phyloP scores from a whole-genome alignment of 2,113 vertebrate species.

The Nicator chloris region DNA sequence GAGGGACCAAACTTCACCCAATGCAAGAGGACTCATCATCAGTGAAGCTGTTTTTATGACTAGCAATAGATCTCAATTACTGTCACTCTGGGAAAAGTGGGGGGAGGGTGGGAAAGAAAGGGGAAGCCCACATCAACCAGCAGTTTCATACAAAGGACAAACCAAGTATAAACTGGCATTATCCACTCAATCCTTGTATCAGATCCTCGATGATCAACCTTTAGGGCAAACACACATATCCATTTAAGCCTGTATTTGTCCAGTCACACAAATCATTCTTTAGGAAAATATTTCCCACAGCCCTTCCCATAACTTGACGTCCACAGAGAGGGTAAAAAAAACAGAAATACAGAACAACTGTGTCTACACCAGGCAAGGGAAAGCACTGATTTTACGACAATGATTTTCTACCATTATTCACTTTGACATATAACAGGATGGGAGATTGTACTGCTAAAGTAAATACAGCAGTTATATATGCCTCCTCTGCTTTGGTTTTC shows the following conservation, averaged over 20 bases:
- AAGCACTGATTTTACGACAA: slow-evolving; percentile 11
- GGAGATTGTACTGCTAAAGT: slow-evolving; percentile 23
- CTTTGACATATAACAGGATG: slow-evolving; percentile 20
- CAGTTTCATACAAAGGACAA: slow-evolving; percentile 24
- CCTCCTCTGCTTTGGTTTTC: slow-evolving; percentile 13
- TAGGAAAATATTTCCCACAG: slow-evolving; percentile 60
- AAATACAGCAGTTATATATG: neutral
- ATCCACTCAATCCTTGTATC: slow-evolving; percentile 43
- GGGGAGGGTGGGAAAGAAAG: slow-evolving; percentile 50
- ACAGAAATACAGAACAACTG: slow-evolving; percentile 3
- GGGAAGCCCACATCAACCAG: neutral
- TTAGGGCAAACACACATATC: slow-evolving; percentile 30
- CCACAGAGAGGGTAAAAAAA: slow-evolving; percentile 37
- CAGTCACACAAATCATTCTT: slow-evolving; percentile 45
- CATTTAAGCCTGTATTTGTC: slow-evolving; percentile 49
- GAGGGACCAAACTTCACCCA: neutral
- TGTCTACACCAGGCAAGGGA: neutral
- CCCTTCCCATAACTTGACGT: slow-evolving; percentile 40
- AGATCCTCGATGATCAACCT: neutral
- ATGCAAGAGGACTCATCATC: neutral
- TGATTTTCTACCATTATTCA: slow-evolving; percentile 31
- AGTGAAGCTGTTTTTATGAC: neutral
- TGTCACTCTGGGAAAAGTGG: neutral
- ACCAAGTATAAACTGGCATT: slow-evolving; percentile 28
- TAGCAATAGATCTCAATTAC: neutral